A percentile compares a stretch with the other conserved stretches of the same genome.
Evolutionary conservation across 2,888 invertebrate genomes (phyloP).

Genomic region (Drosophila nr. fundita): DNA sequence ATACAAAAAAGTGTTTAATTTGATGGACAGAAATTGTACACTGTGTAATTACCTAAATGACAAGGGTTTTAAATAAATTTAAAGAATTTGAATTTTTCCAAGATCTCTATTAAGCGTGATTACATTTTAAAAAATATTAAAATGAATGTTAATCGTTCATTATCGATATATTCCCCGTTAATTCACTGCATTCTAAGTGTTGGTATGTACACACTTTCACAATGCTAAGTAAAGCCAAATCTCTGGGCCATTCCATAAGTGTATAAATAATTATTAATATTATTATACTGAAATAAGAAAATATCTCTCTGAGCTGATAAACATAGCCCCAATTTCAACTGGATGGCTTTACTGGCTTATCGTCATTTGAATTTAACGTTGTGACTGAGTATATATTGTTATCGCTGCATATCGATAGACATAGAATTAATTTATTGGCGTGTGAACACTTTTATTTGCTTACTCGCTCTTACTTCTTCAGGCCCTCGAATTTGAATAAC

Average conservation of each 20-base stretch:
- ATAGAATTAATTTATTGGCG: not conserved
- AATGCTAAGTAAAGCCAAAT: not conserved
- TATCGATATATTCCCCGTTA: not conserved
- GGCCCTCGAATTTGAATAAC: constrained; percentile 31
- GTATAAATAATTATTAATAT: not conserved
- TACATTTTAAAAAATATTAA: not conserved
- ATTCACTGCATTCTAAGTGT: not conserved
- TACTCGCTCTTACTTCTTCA: constrained; percentile 24
- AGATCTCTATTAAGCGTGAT: not conserved
- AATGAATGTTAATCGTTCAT: not conserved
- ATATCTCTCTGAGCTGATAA: not conserved
- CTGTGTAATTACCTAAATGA: not conserved
- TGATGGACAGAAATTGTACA: not conserved
- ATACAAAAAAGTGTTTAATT: not conserved
- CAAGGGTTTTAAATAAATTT: not conserved
- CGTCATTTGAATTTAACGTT: not conserved
- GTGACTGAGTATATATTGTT: not conserved
- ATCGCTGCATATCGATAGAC: constrained; percentile 19
- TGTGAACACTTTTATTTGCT: constrained; percentile 31
- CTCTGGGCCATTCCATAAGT: not conserved
- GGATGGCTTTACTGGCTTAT: not conserved
- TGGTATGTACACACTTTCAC: not conserved
- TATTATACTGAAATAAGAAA: not conserved
- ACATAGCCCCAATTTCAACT: not conserved
- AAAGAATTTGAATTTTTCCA: not conserved